Conservation (phyloP, 2,113 vertebrate genomes). For the Colistium nudipinnis region DNA sequence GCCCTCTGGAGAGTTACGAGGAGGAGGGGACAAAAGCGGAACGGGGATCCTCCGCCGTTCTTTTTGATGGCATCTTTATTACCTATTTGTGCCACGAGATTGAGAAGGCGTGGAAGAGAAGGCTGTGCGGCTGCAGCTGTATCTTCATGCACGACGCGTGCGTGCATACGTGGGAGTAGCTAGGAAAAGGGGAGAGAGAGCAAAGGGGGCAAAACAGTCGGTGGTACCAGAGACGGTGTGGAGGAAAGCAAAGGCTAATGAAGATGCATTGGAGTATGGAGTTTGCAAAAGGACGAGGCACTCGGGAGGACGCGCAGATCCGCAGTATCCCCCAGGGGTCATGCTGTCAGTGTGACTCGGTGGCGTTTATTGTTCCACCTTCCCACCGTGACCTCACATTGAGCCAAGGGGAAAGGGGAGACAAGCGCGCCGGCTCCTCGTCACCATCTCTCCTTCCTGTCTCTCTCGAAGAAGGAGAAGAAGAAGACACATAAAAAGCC, state of each 20-base stretch:
- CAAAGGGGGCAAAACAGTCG: conserved; percentile 36
- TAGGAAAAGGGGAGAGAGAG: neutral
- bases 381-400: conserved; percentile 75
- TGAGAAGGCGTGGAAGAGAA: conserved; percentile 27
- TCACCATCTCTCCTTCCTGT: conserved; percentile 40
- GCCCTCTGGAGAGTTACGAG: conserved; percentile 72
- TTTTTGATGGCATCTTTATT: conserved; percentile 75
- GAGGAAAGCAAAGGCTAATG: conserved; percentile 59
- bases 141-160: neutral
- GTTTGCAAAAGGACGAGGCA: conserved; percentile 21
- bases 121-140: conserved; percentile 10
- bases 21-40: conserved; percentile 46
- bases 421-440: conserved; percentile 50
- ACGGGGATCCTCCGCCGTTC: conserved; percentile 71
- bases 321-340: conserved; percentile 71
- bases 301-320: conserved; percentile 28
- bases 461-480: too few relatives aligned
- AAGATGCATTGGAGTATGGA: conserved; percentile 50
- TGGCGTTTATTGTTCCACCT: conserved; percentile 72
- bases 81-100: conserved; percentile 71
- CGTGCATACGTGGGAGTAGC: neutral
- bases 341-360: conserved; percentile 65
- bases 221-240: neutral
- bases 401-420: conserved; percentile 68
- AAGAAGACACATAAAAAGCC: conserved; percentile 29